Conservation (phyloP, 2,113 vertebrate genomes). For the Cromileptes altivelis region DNA sequence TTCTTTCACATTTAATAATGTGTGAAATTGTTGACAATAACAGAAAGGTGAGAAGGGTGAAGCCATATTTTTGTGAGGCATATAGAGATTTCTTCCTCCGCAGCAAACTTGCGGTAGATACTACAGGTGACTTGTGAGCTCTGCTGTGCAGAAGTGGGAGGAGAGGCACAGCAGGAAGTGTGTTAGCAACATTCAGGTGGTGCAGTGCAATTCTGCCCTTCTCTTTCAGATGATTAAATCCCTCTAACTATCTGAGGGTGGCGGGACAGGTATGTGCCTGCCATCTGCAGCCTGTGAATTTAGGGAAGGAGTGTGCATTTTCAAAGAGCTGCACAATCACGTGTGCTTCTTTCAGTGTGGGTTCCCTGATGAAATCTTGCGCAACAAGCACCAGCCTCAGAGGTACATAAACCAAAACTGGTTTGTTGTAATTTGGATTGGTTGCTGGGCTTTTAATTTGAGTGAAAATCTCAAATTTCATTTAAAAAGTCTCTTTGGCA, state of each 20-base stretch:
- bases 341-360: not conserved
- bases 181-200: slow-evolving; percentile 35
- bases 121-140: not conserved
- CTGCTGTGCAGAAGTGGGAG: slow-evolving; percentile 11
- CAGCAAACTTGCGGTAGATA: not conserved
- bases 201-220: slow-evolving; percentile 31
- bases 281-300: slow-evolving; percentile 46
- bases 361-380: slow-evolving; percentile 59
- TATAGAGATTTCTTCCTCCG: not conserved
- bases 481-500: not conserved
- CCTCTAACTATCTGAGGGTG: slow-evolving; percentile 46
- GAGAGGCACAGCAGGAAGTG: slow-evolving; percentile 19
- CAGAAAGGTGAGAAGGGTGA: not conserved
- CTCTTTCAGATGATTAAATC: slow-evolving; percentile 52
- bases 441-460: slow-evolving; percentile 16
- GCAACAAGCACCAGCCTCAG: slow-evolving; percentile 25
- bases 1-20: not conserved
- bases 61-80: not conserved
- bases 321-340: slow-evolving; percentile 43
- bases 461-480: not conserved
- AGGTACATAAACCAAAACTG: slow-evolving; percentile 10
- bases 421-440: not conserved
- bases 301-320: slow-evolving; percentile 35
- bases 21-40: not conserved
- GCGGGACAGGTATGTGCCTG: slow-evolving; percentile 35